Evolutionary conservation across 2,113 vertebrate species (phyloP).

Genomic region (Oceanites oceanicus): DNA sequence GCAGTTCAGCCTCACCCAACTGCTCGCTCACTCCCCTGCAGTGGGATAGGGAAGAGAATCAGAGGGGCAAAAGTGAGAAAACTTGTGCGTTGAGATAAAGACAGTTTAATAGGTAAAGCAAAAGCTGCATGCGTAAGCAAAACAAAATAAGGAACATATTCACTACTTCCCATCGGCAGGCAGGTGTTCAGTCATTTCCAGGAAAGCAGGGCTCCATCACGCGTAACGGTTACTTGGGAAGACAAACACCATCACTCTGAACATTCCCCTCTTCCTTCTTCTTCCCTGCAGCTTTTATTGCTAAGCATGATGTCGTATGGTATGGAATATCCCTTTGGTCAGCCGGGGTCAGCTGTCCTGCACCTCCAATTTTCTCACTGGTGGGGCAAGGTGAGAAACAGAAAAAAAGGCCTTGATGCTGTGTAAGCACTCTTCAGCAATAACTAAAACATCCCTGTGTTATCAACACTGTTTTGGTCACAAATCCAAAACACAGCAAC

Average conservation of each 20-base stretch:
- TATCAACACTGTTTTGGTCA: background rate
- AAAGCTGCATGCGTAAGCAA: background rate
- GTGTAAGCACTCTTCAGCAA: background rate
- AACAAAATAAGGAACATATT: background rate
- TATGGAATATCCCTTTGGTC: background rate
- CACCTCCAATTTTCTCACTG: background rate
- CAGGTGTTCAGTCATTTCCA: background rate
- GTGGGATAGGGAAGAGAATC: background rate
- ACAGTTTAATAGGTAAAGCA: background rate
- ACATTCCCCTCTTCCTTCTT: background rate
- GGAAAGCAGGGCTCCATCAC: background rate
- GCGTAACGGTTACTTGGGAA: fast-evolving
- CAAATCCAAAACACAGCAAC: background rate
- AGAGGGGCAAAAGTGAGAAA: background rate
- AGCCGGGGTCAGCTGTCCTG: background rate
- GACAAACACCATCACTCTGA: fast-evolving
- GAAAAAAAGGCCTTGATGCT: background rate
- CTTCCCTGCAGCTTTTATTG: background rate
- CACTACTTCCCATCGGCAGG: background rate
- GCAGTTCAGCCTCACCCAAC: background rate
- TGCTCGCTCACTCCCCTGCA: background rate
- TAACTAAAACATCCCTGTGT: background rate
- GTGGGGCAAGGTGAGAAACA: background rate
- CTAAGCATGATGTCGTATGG: fast-evolving
- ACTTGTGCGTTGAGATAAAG: background rate